Conservation (phyloP, 2,113 vertebrate genomes). For the Salminus brasiliensis region DNA sequence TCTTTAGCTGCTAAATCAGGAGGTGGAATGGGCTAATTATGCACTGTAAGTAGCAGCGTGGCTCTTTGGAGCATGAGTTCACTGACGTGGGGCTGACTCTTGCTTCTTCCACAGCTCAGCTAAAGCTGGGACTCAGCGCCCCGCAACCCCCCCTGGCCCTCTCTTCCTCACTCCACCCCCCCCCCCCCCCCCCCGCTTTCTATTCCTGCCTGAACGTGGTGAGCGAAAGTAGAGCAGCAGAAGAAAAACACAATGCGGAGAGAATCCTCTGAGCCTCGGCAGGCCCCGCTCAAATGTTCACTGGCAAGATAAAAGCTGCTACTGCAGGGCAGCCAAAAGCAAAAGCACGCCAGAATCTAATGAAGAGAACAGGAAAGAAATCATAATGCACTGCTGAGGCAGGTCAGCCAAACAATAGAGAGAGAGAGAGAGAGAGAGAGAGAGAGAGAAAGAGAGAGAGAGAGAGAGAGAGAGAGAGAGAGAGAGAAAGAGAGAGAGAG, state of each 20-base stretch:
- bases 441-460: constrained; percentile 34
- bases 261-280: constrained; percentile 6
- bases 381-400: constrained; percentile 38
- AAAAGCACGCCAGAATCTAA: constrained; percentile 40
- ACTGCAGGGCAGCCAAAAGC: constrained; percentile 38
- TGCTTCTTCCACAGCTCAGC: constrained; percentile 3
- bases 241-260: constrained; percentile 22
- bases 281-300: constrained; percentile 20
- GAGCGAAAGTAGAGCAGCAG: constrained; percentile 9
- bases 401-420: constrained; percentile 40
- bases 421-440: constrained; percentile 29
- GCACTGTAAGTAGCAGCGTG: constrained; percentile 6
- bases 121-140: neutral
- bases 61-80: constrained; percentile 25
- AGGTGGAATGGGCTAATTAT: constrained; percentile 34
- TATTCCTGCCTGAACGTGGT: constrained; percentile 25
- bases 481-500: neutral
- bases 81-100: constrained; percentile 17
- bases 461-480: too few relatives aligned
- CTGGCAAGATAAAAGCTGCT: constrained; percentile 45
- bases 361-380: constrained; percentile 43
- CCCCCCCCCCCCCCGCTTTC: neutral
- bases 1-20: constrained; percentile 28
- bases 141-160: neutral
- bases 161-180: neutral